These are phyloP conservation scores for Sandelia bainsii DNA, from an alignment of 2,797 vertebrate genomes.

Conservation along the genomic window DNA sequence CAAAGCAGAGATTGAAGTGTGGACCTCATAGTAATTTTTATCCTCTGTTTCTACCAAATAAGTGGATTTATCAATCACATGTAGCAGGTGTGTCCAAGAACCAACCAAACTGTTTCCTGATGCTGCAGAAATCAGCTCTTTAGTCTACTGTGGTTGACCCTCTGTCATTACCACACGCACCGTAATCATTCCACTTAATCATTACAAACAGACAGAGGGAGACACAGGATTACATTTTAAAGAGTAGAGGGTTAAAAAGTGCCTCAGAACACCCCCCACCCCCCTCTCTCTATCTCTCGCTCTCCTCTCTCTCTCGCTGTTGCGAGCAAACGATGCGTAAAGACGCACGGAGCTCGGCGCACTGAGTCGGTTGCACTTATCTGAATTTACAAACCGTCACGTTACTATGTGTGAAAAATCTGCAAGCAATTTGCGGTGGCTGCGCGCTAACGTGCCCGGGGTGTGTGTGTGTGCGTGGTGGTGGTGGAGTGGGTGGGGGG, in stretches of 20 bases:
- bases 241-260: constrained; percentile 13
- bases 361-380: constrained; percentile 78
- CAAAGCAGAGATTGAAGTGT: background rate
- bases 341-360: constrained; percentile 62
- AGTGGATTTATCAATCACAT: background rate
- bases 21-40: background rate
- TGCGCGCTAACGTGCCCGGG: constrained; percentile 74
- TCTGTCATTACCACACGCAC: constrained; percentile 48
- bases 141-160: background rate
- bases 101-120: too few species aligned
- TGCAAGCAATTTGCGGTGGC: constrained; percentile 86
- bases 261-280: background rate
- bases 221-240: constrained; percentile 22
- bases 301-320: background rate
- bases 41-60: background rate
- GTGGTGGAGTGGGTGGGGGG: background rate
- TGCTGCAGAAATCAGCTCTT: too few species aligned
- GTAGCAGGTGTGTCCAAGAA: constrained; percentile 5
- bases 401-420: constrained; percentile 88
- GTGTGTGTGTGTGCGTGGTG: constrained; percentile 19
- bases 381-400: constrained; percentile 83
- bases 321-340: constrained; percentile 58
- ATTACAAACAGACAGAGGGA: constrained; percentile 38
- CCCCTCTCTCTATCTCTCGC: background rate
- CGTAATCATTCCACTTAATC: constrained; percentile 56